Conservation (phyloP, 2,797 vertebrate genomes). For the Sebastes oblongus region DNA sequence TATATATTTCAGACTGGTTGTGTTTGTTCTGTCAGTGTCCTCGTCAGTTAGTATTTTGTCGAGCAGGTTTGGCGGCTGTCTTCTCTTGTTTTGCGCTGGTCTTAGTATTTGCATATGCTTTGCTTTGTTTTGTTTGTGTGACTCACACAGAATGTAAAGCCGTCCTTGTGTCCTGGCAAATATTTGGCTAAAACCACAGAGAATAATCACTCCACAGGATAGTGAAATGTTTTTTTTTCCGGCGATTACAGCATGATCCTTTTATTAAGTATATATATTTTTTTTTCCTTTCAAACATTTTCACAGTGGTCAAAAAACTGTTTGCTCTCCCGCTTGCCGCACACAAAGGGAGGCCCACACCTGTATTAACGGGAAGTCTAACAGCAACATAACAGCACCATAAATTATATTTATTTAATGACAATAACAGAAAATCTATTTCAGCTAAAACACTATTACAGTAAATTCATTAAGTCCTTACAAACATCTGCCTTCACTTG, state of each 20-base stretch:
- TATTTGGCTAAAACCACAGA: neutral
- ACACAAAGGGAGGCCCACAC: too few relatives aligned
- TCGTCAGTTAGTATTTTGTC: neutral
- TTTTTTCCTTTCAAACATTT: too few relatives aligned
- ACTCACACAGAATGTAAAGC: conserved; percentile 33
- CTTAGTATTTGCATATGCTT: conserved; percentile 43
- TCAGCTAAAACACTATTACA: too few relatives aligned
- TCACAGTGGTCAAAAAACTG: too few relatives aligned
- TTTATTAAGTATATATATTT: neutral
- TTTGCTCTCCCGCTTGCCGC: too few relatives aligned
- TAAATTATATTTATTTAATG: too few relatives aligned
- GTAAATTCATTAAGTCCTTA: too few relatives aligned
- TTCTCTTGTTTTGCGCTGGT: neutral
- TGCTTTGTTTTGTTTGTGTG: conserved; percentile 29
- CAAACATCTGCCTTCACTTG: too few relatives aligned
- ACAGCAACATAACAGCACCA: too few relatives aligned
- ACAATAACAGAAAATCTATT: too few relatives aligned
- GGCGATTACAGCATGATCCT: neutral
- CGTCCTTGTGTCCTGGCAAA: neutral
- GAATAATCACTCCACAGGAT: neutral
- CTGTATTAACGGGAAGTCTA: fast-evolving
- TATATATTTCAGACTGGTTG: neutral
- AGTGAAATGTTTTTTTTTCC: fast-evolving
- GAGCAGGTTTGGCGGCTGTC: conserved; percentile 29
- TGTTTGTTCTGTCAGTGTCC: neutral